Evolutionary conservation across 2,113 vertebrate species (phyloP).

Genomic region (Perccottus glenii): DNA sequence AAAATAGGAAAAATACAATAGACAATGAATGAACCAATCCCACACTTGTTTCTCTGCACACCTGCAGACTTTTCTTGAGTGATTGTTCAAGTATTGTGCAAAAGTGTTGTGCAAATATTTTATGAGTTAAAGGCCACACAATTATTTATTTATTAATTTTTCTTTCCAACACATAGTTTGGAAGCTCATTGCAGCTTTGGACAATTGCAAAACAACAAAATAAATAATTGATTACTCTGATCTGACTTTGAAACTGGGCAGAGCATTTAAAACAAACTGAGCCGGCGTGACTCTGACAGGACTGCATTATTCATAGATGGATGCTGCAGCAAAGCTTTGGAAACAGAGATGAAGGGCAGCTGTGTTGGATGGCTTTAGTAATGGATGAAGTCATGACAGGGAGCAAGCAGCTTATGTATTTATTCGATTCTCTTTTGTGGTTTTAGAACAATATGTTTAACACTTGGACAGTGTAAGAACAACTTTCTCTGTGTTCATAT

Average conservation of each 20-base stretch:
- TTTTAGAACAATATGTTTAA: not conserved
- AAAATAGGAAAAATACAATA: too few species aligned
- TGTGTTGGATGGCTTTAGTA: slow-evolving; percentile 26
- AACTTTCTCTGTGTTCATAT: not conserved
- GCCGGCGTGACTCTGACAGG: slow-evolving; percentile 61
- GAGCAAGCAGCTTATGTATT: slow-evolving; percentile 3
- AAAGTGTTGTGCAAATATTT: too few species aligned
- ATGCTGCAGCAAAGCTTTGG: slow-evolving; percentile 34
- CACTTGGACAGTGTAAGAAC: not conserved
- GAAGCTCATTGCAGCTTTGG: not conserved
- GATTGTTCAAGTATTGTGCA: too few species aligned
- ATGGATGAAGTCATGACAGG: slow-evolving; percentile 15
- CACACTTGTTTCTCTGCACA: too few species aligned
- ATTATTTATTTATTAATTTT: too few species aligned
- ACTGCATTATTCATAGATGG: slow-evolving; percentile 68
- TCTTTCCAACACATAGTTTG: too few species aligned
- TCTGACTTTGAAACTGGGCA: slow-evolving; percentile 67
- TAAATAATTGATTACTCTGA: slow-evolving; percentile 70
- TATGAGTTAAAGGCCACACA: too few species aligned
- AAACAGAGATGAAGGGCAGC: slow-evolving; percentile 35
- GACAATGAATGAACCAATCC: too few species aligned
- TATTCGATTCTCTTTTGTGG: not conserved
- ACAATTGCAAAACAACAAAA: slow-evolving; percentile 44
- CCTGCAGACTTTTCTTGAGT: too few species aligned
- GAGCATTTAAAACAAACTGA: slow-evolving; percentile 59